Conservation (phyloP, 92 coral and sea anemone species). For the Hydrozoanthus gracilis region DNA sequence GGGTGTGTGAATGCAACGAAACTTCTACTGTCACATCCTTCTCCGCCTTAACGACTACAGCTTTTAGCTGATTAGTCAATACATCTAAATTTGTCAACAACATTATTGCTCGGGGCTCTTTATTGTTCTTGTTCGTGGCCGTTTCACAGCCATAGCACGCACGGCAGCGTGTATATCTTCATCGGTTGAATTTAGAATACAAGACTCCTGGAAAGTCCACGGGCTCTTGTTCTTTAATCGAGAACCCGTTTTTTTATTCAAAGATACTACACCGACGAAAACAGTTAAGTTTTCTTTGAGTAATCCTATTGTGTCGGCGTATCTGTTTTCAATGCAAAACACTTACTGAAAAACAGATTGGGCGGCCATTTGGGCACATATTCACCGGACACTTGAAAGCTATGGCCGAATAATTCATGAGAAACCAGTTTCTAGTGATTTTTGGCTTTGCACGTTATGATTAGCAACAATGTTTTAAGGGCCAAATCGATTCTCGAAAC, state of each 20-base stretch:
- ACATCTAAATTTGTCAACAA: background rate
- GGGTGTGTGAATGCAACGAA: background rate
- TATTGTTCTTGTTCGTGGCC: background rate
- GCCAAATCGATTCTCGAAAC: background rate
- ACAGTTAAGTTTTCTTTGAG: background rate
- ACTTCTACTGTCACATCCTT: background rate
- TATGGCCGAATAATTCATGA: constrained; percentile 70
- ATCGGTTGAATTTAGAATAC: background rate
- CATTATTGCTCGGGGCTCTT: constrained; percentile 24
- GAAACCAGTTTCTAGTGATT: constrained; percentile 55
- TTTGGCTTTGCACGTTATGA: background rate
- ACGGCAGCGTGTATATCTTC: background rate
- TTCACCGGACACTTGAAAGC: constrained; percentile 30
- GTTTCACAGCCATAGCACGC: background rate
- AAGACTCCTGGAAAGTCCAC: background rate
- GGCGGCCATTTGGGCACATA: background rate
- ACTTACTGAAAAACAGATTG: constrained; percentile 35
- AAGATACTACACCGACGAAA: background rate
- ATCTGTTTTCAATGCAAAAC: background rate
- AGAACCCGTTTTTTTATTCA: background rate
- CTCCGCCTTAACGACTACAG: background rate
- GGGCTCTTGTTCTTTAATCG: background rate
- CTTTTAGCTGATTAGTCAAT: constrained; percentile 18
- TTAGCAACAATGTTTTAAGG: background rate
- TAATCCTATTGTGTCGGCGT: background rate